A percentile compares a stretch with the other conserved stretches of the same genome.
These are phyloP conservation scores for Poecilia gillii DNA, from an alignment of 2,797 vertebrate species.

Conservation along the genomic window DNA sequence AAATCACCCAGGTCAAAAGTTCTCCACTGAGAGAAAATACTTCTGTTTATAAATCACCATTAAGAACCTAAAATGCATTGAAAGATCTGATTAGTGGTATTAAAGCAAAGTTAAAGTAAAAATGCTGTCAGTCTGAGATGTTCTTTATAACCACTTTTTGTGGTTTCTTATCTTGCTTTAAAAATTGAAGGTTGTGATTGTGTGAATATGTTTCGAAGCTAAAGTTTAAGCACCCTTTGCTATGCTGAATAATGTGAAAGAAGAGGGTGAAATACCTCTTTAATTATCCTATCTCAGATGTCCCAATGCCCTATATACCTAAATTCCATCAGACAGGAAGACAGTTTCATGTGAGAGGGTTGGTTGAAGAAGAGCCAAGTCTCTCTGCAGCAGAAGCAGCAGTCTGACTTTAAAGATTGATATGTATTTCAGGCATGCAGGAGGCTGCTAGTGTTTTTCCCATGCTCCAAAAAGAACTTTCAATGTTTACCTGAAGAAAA, in stretches of 20 bases:
- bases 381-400: not conserved
- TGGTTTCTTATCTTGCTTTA: not conserved
- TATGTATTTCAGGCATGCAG: not conserved
- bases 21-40: no score
- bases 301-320: not conserved
- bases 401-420: not conserved
- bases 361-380: not conserved
- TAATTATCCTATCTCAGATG: not conserved
- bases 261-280: not conserved
- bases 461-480: not conserved
- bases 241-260: not conserved
- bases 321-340: not conserved
- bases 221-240: not conserved
- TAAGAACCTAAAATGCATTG: not conserved
- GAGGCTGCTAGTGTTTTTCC: not conserved
- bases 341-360: not conserved
- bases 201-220: not conserved
- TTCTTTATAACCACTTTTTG: not conserved
- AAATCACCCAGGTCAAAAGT: no score
- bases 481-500: not conserved
- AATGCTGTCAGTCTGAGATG: not conserved
- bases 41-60: no score
- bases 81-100: not conserved
- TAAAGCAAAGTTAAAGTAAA: no score
- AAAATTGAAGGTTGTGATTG: not conserved